Conservation (phyloP, 2,797 vertebrate genomes). For the Sebastes trivittatus region DNA sequence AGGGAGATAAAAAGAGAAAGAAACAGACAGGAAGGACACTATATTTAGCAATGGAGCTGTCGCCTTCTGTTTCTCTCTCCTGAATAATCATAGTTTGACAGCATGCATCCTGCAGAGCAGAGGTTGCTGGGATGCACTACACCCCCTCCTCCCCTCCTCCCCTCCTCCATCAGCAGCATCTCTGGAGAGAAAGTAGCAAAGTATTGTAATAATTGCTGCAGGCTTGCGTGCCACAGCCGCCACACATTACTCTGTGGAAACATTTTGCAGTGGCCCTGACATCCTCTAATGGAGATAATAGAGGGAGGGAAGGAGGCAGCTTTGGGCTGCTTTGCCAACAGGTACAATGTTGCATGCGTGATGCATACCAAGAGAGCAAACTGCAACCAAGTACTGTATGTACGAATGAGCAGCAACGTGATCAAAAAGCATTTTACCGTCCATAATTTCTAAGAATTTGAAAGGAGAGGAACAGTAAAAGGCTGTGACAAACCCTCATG, state of each 20-base stretch:
- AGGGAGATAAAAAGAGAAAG: constrained; percentile 64
- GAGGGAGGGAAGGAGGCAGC: neutral
- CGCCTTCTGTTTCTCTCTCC: constrained; percentile 81
- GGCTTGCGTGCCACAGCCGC: constrained; percentile 61
- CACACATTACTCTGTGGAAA: constrained; percentile 39
- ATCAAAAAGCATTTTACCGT: neutral
- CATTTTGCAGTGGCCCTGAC: constrained; percentile 19
- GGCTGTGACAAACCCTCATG: constrained; percentile 7
- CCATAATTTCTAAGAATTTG: constrained; percentile 5
- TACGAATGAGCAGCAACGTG: neutral
- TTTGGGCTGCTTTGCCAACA: constrained; percentile 31
- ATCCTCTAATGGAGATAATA: constrained; percentile 40
- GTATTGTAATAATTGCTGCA: constrained; percentile 67
- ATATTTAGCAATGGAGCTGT: constrained; percentile 85
- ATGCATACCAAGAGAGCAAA: neutral
- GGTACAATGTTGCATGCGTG: constrained; percentile 8
- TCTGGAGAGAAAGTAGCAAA: constrained; percentile 64
- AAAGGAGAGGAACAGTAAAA: neutral
- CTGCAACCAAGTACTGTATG: neutral
- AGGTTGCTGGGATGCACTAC: constrained; percentile 78
- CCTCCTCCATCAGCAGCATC: constrained; percentile 35
- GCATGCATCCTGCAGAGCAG: constrained; percentile 77
- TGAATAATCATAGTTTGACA: constrained; percentile 81
- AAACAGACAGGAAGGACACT: constrained; percentile 77
- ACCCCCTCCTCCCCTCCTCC: constrained; percentile 5